Evolutionary conservation across 2,797 vertebrate species (phyloP).

Genomic region (Microchirus variegatus): DNA sequence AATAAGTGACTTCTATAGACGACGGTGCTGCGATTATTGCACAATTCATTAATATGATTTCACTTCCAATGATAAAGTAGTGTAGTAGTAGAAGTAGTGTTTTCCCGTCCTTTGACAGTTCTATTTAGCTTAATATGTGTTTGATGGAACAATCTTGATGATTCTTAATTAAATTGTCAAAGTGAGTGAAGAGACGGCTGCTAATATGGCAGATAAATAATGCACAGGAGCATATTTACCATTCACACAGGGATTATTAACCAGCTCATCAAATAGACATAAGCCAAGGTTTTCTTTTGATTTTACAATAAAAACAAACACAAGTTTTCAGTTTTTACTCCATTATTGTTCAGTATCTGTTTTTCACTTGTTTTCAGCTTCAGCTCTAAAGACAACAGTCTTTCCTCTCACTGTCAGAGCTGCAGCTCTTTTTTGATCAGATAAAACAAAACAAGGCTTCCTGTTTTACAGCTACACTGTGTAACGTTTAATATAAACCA

Average conservation of each 20-base stretch:
- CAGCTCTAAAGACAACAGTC: too few relatives aligned
- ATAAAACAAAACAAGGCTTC: too few relatives aligned
- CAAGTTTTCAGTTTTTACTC: too few relatives aligned
- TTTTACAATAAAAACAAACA: background rate
- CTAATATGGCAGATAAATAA: constrained; percentile 29
- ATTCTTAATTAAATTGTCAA: constrained; percentile 63
- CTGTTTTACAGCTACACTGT: too few relatives aligned
- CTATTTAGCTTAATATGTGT: constrained; percentile 49
- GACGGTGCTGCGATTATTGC: background rate
- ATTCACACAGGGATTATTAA: background rate
- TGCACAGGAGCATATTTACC: constrained; percentile 13
- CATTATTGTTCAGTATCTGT: too few relatives aligned
- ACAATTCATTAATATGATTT: constrained; percentile 8
- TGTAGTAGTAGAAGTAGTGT: constrained; percentile 18
- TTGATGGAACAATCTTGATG: constrained; percentile 40
- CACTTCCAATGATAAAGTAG: constrained; percentile 6
- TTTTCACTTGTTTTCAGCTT: too few relatives aligned
- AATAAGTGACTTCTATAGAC: too few relatives aligned
- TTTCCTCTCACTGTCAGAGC: too few relatives aligned
- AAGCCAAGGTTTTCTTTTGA: background rate
- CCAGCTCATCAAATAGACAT: background rate
- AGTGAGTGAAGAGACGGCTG: constrained; percentile 43
- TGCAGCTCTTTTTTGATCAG: too few relatives aligned
- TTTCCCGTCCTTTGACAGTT: constrained; percentile 46
- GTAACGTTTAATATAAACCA: too few relatives aligned